phyloP scores from a whole-genome alignment of 2,113 vertebrate genomes.

The Scartelaos histophorus region DNA sequence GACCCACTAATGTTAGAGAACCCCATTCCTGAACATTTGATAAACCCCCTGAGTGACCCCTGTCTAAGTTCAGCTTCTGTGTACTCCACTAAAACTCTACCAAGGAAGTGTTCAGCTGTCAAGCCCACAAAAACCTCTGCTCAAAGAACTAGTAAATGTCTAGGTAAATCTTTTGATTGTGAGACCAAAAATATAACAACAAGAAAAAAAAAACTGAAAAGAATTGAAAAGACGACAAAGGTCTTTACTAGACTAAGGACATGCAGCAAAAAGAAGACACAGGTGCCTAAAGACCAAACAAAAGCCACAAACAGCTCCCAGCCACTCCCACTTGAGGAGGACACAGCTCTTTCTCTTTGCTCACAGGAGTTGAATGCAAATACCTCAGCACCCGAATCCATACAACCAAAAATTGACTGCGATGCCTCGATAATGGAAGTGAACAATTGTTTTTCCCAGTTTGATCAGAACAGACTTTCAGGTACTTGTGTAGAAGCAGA shows the following conservation, averaged over 20 bases:
- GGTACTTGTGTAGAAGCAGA: constrained; percentile 43
- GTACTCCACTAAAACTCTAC: constrained; percentile 66
- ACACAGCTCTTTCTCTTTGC: constrained; percentile 60
- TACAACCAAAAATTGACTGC: constrained; percentile 65
- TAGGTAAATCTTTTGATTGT: constrained; percentile 65
- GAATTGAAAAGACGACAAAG: constrained; percentile 32
- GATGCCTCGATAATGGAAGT: constrained; percentile 67
- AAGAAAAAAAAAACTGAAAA: constrained; percentile 77
- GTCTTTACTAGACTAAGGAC: constrained; percentile 39
- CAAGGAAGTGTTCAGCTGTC: constrained; percentile 73
- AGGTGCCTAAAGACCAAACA: constrained; percentile 60
- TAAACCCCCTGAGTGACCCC: constrained; percentile 81
- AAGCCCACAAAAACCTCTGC: constrained; percentile 81
- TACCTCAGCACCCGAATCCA: constrained; percentile 12
- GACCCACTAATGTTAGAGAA: constrained; percentile 83
- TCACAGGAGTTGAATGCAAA: constrained; percentile 54
- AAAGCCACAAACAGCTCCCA: constrained; percentile 63
- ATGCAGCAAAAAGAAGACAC: constrained; percentile 58
- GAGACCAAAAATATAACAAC: constrained; percentile 74
- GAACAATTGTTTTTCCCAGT: constrained; percentile 42
- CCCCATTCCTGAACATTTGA: constrained; percentile 76
- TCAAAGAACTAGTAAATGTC: constrained; percentile 73
- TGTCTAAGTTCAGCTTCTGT: constrained; percentile 70
- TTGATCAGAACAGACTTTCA: constrained; percentile 43
- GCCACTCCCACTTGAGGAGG: constrained; percentile 67